A percentile compares a stretch with the other conserved stretches of the same genome.
Evolutionary conservation across 2,113 vertebrate species (phyloP).

Genomic region (Nettapus auritus): DNA sequence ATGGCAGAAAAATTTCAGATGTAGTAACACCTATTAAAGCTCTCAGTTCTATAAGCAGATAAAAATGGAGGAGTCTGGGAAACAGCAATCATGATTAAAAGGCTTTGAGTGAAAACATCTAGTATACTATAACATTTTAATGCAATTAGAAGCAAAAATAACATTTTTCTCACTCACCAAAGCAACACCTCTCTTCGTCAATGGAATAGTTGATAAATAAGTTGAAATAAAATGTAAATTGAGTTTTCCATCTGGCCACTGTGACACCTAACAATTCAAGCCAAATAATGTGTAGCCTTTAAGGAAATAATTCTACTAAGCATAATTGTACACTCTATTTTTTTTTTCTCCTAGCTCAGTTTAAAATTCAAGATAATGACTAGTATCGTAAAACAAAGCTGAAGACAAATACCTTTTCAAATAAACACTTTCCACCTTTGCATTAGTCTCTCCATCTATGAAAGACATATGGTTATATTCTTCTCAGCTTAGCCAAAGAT

Average conservation of each 20-base stretch:
- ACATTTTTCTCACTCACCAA: conserved; percentile 72
- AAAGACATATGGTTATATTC: neutral
- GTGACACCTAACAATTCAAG: conserved; percentile 67
- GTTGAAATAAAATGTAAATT: conserved; percentile 76
- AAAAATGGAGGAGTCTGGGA: conserved; percentile 49
- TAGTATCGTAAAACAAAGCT: neutral
- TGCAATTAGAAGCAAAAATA: conserved; percentile 71
- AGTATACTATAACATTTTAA: conserved; percentile 61
- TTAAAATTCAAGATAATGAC: conserved; percentile 4
- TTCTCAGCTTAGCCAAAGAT: neutral
- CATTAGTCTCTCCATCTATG: neutral
- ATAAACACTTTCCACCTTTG: neutral
- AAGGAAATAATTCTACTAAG: conserved; percentile 47
- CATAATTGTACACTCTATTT: neutral
- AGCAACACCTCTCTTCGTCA: conserved; percentile 77
- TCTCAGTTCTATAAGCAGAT: conserved; percentile 42
- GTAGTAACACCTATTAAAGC: conserved; percentile 46
- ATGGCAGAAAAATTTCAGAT: conserved; percentile 30
- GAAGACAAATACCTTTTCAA: neutral
- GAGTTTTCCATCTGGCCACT: conserved; percentile 71
- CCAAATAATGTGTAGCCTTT: conserved; percentile 60
- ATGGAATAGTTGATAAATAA: conserved; percentile 73
- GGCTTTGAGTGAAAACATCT: conserved; percentile 61
- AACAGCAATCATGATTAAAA: conserved; percentile 52
- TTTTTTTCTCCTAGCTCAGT: neutral